phyloP scores from a whole-genome alignment of 2,888 invertebrate species.

The Erebia palarica region DNA sequence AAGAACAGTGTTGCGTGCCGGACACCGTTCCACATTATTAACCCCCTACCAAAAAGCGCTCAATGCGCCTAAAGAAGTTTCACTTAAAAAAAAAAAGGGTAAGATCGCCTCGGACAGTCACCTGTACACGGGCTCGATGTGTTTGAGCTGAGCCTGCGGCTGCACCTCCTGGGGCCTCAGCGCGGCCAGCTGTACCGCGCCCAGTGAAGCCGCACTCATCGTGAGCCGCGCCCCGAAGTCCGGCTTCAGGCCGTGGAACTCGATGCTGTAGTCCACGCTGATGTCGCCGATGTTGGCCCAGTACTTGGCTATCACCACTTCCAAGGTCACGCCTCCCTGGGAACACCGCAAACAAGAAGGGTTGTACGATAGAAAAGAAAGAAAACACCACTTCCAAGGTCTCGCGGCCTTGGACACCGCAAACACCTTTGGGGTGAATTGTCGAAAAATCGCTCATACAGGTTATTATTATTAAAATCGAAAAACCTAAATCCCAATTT shows the following conservation, averaged over 20 bases:
- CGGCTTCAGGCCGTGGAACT: slow-evolving; percentile 92
- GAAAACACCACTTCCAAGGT: too few species aligned
- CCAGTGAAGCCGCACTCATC: slow-evolving; percentile 88
- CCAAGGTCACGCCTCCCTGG: slow-evolving; percentile 90
- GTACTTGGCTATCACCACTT: slow-evolving; percentile 96
- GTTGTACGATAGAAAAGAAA: too few species aligned
- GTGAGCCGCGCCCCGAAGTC: slow-evolving; percentile 81
- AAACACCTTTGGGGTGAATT: too few species aligned
- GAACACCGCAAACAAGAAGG: neutral
- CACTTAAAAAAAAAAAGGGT: too few species aligned
- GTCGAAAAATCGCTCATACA: too few species aligned
- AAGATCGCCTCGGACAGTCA: slow-evolving; percentile 44
- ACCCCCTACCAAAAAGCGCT: too few species aligned
- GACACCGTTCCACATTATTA: too few species aligned
- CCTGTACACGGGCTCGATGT: slow-evolving; percentile 87
- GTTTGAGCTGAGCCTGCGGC: slow-evolving; percentile 88
- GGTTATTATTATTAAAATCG: too few species aligned
- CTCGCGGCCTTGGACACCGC: too few species aligned
- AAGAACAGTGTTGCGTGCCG: too few species aligned
- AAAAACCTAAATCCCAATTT: too few species aligned
- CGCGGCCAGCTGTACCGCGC: slow-evolving; percentile 86
- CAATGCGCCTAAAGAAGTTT: too few species aligned
- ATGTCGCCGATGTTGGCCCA: slow-evolving; percentile 95
- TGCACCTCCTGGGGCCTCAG: slow-evolving; percentile 90
- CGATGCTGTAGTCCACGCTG: slow-evolving; percentile 87